phyloP scores from a whole-genome alignment of 2,888 invertebrate species.

The Catonia carolina region DNA sequence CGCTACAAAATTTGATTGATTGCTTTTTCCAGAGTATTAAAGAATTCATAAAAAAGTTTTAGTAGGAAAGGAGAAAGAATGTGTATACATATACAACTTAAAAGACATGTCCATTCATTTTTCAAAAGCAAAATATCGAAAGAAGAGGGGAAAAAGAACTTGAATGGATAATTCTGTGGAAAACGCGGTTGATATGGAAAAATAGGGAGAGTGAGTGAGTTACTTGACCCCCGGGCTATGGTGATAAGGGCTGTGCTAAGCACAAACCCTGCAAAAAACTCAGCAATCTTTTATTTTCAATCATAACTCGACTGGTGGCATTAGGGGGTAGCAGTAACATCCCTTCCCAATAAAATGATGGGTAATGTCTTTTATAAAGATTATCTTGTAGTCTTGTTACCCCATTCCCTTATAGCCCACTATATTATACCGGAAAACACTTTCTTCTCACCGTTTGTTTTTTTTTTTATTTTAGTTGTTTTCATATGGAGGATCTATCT shows the following conservation, averaged over 20 bases:
- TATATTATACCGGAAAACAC: too few species aligned
- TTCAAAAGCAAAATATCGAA: slow-evolving; percentile 7
- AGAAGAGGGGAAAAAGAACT: slow-evolving; percentile 16
- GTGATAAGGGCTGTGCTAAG: slow-evolving; percentile 12
- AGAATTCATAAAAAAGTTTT: too few species aligned
- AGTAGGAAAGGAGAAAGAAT: too few species aligned
- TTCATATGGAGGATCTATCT: too few species aligned
- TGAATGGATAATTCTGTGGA: slow-evolving; percentile 33
- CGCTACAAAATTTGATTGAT: too few species aligned
- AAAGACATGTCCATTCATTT: slow-evolving; percentile 13
- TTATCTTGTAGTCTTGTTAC: slow-evolving; percentile 25
- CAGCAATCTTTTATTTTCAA: slow-evolving; percentile 26
- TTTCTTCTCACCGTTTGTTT: too few species aligned
- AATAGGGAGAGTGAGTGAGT: slow-evolving; percentile 20
- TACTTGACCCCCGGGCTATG: slow-evolving; percentile 23
- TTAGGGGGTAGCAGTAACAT: slow-evolving; percentile 8
- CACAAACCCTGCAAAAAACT: slow-evolving; percentile 7
- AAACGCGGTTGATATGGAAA: slow-evolving; percentile 21
- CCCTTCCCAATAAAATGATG: slow-evolving; percentile 24
- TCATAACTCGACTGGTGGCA: slow-evolving; percentile 24
- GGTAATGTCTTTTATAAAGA: slow-evolving; percentile 26
- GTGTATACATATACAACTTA: not conserved
- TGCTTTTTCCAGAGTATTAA: too few species aligned
- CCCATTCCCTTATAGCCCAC: too few species aligned
- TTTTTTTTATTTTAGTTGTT: too few species aligned